Evolutionary conservation across 2,113 vertebrate genomes (phyloP), one percentile per base, ranked within the genome.

Genomic region (Chloropsis cyanopogon): DNA sequence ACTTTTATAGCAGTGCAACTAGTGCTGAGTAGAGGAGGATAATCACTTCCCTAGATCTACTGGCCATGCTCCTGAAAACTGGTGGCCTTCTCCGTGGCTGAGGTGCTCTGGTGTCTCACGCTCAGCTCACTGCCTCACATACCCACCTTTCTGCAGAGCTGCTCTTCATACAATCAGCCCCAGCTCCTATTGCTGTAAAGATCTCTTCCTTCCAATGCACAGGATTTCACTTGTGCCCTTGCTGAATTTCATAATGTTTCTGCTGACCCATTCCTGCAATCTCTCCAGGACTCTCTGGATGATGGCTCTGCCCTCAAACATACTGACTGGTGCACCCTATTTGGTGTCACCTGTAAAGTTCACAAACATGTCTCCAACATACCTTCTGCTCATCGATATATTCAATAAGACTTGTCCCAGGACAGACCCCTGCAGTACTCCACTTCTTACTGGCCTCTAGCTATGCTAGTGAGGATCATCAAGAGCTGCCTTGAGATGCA

Each of bases 261-360:
- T 66, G 65, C 44, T 68, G 61, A 37, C 26, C 35, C 9, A 24
- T n/a, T 92, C 46, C 61, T 90, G 66, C 63, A 82, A 57, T 20
- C 24, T 76, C 56, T 82, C 12, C 39, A 63, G 6, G 35, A 69
- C 19, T 52, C 24, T 69, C 54, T 52, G 21, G 33, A 88, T 15
- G 14, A 64, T 42, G 52, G 31, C 21, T 47, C 39, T 78, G 56
- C 29, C 33, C 35, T 81, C 60, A 60, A 53, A 39, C 14, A 5
- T 60, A 69, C 21, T 0, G 0, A 24, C 16, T 29, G 22, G 15
- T 65, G 31, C 6, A 8, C 11, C 25, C 46, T 77, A 19, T 54
- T 59, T 81, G 39, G 33, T 29, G 39, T 66, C 72, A 80, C 21
- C 39, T 66, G 25, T 65, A 46, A 81, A 77, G 25, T 69, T 69